Evolutionary conservation across 2,113 vertebrate species (phyloP).

Genomic region (Nycticorax nycticorax): DNA sequence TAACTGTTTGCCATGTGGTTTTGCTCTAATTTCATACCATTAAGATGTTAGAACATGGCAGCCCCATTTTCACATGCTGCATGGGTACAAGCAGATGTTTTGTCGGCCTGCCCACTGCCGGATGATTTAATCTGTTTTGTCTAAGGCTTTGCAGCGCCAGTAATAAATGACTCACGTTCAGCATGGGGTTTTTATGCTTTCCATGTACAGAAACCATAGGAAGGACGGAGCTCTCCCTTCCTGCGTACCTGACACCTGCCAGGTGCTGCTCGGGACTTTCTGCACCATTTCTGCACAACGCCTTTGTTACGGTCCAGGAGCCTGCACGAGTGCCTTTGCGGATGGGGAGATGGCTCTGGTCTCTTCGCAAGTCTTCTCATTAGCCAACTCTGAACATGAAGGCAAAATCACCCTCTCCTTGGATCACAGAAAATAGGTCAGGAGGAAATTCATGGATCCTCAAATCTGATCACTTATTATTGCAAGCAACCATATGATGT

Average conservation of each 20-base stretch:
- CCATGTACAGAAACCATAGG: neutral
- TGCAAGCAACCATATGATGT: neutral
- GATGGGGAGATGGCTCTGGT: neutral
- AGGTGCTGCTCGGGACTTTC: neutral
- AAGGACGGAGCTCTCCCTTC: neutral
- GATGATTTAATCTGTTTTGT: slow-evolving; percentile 10
- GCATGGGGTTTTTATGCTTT: neutral
- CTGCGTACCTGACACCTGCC: neutral
- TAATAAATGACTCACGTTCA: neutral
- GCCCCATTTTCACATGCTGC: rapidly evolving
- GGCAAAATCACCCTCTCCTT: neutral
- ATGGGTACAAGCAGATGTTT: neutral
- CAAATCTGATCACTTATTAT: neutral
- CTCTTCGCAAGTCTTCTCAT: neutral
- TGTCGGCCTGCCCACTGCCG: neutral
- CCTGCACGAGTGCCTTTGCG: neutral
- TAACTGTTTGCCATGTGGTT: neutral
- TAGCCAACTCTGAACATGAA: neutral
- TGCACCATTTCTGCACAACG: neutral
- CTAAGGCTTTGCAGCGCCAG: neutral
- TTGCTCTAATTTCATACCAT: slow-evolving; percentile 17
- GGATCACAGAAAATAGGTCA: neutral
- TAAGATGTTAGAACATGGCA: neutral
- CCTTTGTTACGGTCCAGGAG: neutral
- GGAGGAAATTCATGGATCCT: neutral